phyloP scores from a whole-genome alignment of 2,888 invertebrate genomes.

The Listrodromus nycthemerus region DNA sequence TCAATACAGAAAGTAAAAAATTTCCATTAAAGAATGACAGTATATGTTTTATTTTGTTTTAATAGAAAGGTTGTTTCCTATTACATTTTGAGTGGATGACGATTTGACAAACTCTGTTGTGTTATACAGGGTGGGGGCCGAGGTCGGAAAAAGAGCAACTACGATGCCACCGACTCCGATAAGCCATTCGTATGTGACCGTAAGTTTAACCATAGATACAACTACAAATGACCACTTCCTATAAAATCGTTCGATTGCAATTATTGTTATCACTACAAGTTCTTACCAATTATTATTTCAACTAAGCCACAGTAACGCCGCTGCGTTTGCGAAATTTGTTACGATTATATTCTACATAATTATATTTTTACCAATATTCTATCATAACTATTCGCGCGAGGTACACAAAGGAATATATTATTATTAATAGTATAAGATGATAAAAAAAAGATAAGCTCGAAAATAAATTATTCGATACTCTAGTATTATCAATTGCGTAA shows the following conservation, averaged over 20 bases:
- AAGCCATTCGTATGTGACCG: constrained; percentile 97
- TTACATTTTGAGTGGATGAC: not conserved
- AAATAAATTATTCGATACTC: constrained; percentile 79
- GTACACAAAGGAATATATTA: constrained; percentile 76
- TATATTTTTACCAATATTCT: constrained; percentile 76
- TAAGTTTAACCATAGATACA: constrained; percentile 88
- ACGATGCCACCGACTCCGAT: constrained; percentile 91
- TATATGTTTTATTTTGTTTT: not conserved
- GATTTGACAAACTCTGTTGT: constrained; percentile 29
- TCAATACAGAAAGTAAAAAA: not conserved
- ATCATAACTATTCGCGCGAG: constrained; percentile 73
- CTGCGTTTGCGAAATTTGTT: constrained; percentile 78
- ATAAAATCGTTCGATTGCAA: constrained; percentile 72
- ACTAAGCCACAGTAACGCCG: constrained; percentile 73
- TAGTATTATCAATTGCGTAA: constrained; percentile 76
- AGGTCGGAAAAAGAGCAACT: constrained; percentile 86
- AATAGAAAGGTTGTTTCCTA: not conserved
- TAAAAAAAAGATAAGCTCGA: constrained; percentile 60
- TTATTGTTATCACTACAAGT: constrained; percentile 70
- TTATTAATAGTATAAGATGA: constrained; percentile 72
- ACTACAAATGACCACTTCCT: constrained; percentile 82
- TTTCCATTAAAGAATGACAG: not conserved
- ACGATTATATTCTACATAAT: constrained; percentile 73
- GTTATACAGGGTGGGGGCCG: constrained; percentile 84
- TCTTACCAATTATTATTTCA: constrained; percentile 70